Evolutionary conservation across 2,797 vertebrate genomes (phyloP).

Genomic region (Tokudaia muenninki): DNA sequence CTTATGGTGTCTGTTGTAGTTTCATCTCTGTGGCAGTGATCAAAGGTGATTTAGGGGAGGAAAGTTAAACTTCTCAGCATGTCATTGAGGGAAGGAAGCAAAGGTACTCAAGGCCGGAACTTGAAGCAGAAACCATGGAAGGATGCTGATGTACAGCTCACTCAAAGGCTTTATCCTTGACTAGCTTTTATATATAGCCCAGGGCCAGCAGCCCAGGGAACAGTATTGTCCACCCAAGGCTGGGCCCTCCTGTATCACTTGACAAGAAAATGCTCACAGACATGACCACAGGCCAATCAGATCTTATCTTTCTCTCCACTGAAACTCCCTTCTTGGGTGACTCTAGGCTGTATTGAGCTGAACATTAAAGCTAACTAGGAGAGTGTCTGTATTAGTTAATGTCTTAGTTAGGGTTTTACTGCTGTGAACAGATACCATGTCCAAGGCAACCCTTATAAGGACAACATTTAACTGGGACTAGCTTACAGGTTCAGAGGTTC

Average conservation of each 20-base stretch:
- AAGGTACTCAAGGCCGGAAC: not conserved
- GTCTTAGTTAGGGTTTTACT: too few species aligned
- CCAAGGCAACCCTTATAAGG: too few species aligned
- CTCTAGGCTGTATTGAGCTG: not conserved
- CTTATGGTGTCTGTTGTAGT: not conserved
- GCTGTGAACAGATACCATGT: too few species aligned
- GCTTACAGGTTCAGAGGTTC: too few species aligned
- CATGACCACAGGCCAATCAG: not conserved
- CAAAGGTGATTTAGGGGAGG: not conserved
- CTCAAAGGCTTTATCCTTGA: not conserved
- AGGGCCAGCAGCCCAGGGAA: not conserved
- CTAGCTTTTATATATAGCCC: not conserved
- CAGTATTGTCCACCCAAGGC: not conserved
- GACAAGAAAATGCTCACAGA: not conserved
- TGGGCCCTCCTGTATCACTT: not conserved
- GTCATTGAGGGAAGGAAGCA: not conserved
- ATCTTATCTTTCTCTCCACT: not conserved
- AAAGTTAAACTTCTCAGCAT: not conserved
- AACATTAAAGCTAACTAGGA: not conserved
- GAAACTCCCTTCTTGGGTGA: not conserved
- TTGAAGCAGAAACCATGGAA: not conserved
- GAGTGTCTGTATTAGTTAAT: not conserved
- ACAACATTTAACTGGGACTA: too few species aligned
- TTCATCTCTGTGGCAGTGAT: not conserved
- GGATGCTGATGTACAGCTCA: not conserved